A percentile compares a stretch with the other conserved stretches of the same genome.
phyloP scores from a whole-genome alignment of 2,797 vertebrate species.

The Peromyscus nudipes region DNA sequence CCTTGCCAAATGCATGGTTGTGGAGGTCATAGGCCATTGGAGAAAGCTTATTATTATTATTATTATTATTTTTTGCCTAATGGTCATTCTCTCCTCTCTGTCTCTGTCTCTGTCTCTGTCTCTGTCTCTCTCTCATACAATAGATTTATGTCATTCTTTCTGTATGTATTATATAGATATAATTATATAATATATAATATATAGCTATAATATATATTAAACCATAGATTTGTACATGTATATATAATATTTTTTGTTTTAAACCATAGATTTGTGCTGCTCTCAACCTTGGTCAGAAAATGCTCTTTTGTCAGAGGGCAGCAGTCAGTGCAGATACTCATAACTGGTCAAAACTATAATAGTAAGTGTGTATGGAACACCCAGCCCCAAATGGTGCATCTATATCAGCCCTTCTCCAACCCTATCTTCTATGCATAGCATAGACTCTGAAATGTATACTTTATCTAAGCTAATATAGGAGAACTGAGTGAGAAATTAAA shows the following conservation, averaged over 20 bases:
- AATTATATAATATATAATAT: too few relatives aligned
- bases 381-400: neutral
- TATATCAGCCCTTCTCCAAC: neutral
- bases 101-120: neutral
- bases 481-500: neutral
- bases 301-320: neutral
- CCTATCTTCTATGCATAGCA: neutral
- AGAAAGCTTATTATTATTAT: accelerated
- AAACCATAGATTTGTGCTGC: neutral
- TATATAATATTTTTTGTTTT: too few relatives aligned
- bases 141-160: neutral
- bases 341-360: neutral
- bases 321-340: neutral
- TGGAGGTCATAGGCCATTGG: neutral
- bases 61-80: neutral
- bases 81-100: too few relatives aligned
- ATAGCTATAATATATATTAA: too few relatives aligned
- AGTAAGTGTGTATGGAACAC: neutral
- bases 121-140: neutral
- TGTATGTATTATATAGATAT: too few relatives aligned
- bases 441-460: neutral
- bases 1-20: neutral
- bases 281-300: neutral
- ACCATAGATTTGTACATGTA: too few relatives aligned
- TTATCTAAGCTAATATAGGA: neutral